Evolutionary conservation across 2,113 vertebrate species (phyloP).

Genomic region (Colinus virginianus): DNA sequence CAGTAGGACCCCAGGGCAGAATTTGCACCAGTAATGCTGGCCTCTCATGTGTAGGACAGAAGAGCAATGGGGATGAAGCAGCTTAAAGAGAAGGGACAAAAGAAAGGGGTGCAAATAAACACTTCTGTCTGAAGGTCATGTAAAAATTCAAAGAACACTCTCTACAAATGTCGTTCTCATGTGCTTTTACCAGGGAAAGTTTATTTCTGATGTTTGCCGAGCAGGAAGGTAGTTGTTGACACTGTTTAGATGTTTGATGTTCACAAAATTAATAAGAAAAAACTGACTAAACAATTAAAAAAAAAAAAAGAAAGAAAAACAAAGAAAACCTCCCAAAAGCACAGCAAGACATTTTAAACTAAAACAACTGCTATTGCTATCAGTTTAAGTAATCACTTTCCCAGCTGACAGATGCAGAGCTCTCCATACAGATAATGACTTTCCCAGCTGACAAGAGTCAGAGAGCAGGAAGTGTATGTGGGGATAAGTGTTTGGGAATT

Average conservation of each 20-base stretch:
- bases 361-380: constrained; percentile 73
- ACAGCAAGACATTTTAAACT: constrained; percentile 45
- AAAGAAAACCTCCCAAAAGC: background rate
- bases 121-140: background rate
- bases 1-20: background rate
- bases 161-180: background rate
- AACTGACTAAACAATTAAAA: constrained; percentile 3
- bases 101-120: background rate
- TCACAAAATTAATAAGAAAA: background rate
- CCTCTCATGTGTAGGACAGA: background rate
- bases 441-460: constrained; percentile 67
- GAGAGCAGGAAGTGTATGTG: constrained; percentile 69
- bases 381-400: constrained; percentile 74
- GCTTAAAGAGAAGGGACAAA: background rate
- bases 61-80: background rate
- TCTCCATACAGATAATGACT: constrained; percentile 72
- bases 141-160: background rate
- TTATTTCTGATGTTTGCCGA: background rate
- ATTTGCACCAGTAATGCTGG: background rate
- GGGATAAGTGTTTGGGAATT: constrained; percentile 70
- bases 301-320: background rate
- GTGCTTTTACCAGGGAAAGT: background rate
- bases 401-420: constrained; percentile 76
- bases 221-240: background rate
- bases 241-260: background rate